These are phyloP conservation scores for Magallana angulata DNA, from an alignment of 1,140 invertebrate species.

Conservation along the genomic window DNA sequence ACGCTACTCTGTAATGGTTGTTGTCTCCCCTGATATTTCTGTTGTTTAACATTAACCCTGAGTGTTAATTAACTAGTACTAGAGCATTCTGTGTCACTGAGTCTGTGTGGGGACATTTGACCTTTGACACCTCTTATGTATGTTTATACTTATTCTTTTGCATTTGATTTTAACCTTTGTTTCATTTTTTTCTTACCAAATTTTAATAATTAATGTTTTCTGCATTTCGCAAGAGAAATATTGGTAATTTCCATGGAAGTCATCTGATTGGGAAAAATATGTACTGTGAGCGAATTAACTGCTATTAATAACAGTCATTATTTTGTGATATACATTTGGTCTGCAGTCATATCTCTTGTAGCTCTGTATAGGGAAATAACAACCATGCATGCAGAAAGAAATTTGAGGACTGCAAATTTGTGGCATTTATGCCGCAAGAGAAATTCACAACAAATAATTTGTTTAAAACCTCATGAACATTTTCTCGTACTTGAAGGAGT, in stretches of 20 bases:
- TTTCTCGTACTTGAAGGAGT: too few relatives aligned
- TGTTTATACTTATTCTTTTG: background rate
- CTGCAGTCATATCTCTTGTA: too few relatives aligned
- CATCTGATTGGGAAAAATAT: too few relatives aligned
- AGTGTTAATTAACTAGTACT: background rate
- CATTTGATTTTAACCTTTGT: conserved; percentile 3
- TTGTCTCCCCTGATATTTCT: conserved; percentile 1
- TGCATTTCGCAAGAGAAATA: background rate
- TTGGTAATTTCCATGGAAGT: too few relatives aligned
- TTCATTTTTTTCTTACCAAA: background rate
- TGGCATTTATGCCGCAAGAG: too few relatives aligned
- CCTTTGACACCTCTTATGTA: background rate
- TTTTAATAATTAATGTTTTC: background rate
- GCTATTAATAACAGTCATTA: too few relatives aligned
- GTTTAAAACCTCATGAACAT: too few relatives aligned
- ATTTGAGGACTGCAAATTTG: too few relatives aligned
- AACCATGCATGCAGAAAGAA: too few relatives aligned
- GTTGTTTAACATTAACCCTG: background rate
- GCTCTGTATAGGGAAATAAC: too few relatives aligned
- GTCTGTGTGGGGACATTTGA: background rate
- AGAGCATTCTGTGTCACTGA: background rate
- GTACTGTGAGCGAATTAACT: too few relatives aligned
- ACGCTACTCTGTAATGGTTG: conserved; percentile 7
- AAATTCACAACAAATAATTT: too few relatives aligned
- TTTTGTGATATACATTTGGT: background rate